Base-by-base conservation (phyloP, 2,888 invertebrate species). In the Ceramica pisi region DNA sequence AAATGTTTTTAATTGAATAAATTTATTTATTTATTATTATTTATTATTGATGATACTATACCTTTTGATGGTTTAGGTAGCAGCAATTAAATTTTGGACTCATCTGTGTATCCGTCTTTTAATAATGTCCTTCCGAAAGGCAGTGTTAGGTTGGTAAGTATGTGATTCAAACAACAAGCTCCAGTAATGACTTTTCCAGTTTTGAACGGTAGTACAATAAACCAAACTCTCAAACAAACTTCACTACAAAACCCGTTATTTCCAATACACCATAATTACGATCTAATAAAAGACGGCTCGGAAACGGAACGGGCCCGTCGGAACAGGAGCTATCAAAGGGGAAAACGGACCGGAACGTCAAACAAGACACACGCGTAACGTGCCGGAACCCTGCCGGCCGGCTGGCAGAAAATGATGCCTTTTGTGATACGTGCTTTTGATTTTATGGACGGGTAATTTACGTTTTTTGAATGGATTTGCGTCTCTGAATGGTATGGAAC, bases 341-440 rank as follows among this genome's bases (percentile, higher is more conserved):
- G 16, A 66, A 46, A 65, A 57, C 41, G 50, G 59, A 46, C 59
- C 26, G 72, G 21, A 9, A 31, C 44, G n/a, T 64, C 74, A 80
- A 67, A 80, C 60, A 67, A 67, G 75, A 78, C 63, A 63, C 50
- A 67, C 44, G 48, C 23, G 50, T 41, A 62, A 23, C 57, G 21
- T 67, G 44, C 67, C 50, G 80, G 66, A 73, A 60, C 44, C 3
- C 5, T 5, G 10, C 23, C 26, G 66, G 38, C 35, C 41, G 60
- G 56, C 66, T 63, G 59, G 67, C 62, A 61, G 61, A 53, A 79
- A 77, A 67, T 73, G 41, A 61, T 64, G 63, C 44, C 80, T 78
- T 67, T 78, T 68, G 75, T 78, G 56, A 57, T 60, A 59, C 21
- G 4, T 12, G 61, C 61, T 74, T 78, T 56, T 63, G 55, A 73